phyloP scores from a whole-genome alignment of 1,140 invertebrate genomes.

The Globodera rostochiensis region DNA sequence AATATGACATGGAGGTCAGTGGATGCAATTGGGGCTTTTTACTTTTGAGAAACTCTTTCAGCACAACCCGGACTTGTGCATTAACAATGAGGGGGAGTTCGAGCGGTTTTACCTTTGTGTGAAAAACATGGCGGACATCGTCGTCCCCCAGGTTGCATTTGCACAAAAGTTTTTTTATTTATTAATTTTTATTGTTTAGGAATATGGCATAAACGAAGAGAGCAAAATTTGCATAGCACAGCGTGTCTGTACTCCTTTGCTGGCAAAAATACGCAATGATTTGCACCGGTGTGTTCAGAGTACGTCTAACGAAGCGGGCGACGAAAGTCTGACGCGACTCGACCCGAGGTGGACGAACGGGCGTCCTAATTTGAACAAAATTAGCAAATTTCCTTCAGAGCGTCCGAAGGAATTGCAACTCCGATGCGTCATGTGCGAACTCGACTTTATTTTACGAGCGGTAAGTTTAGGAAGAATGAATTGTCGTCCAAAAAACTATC shows the following conservation, averaged over 20 bases:
- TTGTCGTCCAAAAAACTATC: neutral
- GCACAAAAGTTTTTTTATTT: constrained; percentile 4
- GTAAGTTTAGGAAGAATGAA: neutral
- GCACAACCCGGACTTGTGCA: constrained; percentile 92
- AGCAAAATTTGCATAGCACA: constrained; percentile 96
- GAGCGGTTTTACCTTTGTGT: constrained; percentile 71
- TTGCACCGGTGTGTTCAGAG: constrained; percentile 73
- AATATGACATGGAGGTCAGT: constrained; percentile 74
- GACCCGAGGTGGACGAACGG: constrained; percentile 75
- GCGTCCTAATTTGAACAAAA: neutral
- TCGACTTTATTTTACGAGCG: constrained; percentile 93
- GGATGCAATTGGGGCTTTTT: neutral
- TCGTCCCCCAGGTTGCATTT: constrained; percentile 85
- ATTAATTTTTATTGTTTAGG: constrained; percentile 70
- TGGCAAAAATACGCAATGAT: constrained; percentile 94
- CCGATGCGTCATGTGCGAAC: constrained; percentile 95
- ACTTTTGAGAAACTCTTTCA: neutral
- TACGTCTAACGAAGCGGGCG: constrained; percentile 61
- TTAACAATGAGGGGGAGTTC: constrained; percentile 63
- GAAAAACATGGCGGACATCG: constrained; percentile 88
- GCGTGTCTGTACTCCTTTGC: constrained; percentile 91
- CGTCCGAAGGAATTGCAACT: constrained; percentile 92
- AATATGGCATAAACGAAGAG: constrained; percentile 91
- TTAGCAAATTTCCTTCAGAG: constrained; percentile 43
- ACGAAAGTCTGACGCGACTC: constrained; percentile 86